Evolutionary conservation across 2,888 invertebrate genomes (phyloP).

Genomic region (Pelosia muscerda): DNA sequence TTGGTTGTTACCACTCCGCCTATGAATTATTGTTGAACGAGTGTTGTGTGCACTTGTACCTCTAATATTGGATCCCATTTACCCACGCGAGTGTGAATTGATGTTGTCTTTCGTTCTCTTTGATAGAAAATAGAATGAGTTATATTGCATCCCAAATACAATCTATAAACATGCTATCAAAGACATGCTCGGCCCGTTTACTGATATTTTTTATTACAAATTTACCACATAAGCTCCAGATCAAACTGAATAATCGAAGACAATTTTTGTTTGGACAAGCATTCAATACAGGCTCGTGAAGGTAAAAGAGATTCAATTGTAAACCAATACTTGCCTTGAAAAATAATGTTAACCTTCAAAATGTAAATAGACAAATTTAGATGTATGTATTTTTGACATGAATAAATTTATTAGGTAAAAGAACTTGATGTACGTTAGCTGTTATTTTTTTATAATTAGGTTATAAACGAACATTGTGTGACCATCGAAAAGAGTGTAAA

Average conservation of each 20-base stretch:
- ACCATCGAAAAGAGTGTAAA: not conserved
- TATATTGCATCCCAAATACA: not conserved
- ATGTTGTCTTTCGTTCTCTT: not conserved
- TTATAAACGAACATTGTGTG: conserved; percentile 9
- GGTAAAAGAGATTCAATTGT: not conserved
- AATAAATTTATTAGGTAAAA: conserved; percentile 46
- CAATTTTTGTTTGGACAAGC: not conserved
- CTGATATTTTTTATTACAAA: too few species aligned
- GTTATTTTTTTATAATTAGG: conserved; percentile 48
- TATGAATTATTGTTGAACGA: conserved; percentile 52
- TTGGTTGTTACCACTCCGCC: conserved; percentile 75
- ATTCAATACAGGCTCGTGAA: not conserved
- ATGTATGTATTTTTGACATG: conserved; percentile 57
- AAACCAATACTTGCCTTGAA: conserved; percentile 52
- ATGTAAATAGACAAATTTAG: conserved; percentile 47
- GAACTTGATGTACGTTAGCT: conserved; percentile 44
- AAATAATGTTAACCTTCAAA: conserved; percentile 37
- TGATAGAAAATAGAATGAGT: not conserved
- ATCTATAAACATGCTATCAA: not conserved
- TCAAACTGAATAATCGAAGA: not conserved
- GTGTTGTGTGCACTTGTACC: conserved; percentile 15
- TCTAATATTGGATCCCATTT: conserved; percentile 9
- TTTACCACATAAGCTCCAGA: too few species aligned
- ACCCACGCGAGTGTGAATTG: not conserved
- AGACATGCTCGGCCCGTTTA: too few species aligned